A percentile compares a stretch with the other conserved stretches of the same genome.
Evolutionary conservation across 2,888 invertebrate species (phyloP).

Genomic region (Eueremaeus valkanovi): DNA sequence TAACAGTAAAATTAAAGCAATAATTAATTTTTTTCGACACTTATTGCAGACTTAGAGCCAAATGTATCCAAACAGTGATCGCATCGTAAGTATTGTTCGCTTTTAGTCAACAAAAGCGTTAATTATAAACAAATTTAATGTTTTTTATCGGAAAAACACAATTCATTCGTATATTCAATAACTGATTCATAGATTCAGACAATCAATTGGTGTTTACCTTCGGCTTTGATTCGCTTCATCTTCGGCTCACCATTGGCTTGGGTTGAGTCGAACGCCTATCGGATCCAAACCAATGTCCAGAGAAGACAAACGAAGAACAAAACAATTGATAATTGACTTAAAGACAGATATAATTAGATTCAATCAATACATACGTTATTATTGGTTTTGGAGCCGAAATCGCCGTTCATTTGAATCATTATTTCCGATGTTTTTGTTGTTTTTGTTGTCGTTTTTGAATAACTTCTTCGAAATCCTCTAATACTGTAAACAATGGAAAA

Average conservation of each 20-base stretch:
- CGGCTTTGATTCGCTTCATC: conserved; percentile 10
- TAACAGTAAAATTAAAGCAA: too few species aligned
- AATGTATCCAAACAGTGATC: too few species aligned
- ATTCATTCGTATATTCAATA: too few species aligned
- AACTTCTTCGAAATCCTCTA: too few species aligned
- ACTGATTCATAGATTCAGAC: too few species aligned
- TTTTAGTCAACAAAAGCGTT: too few species aligned
- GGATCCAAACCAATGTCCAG: background rate
- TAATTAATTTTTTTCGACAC: too few species aligned
- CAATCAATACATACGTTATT: background rate
- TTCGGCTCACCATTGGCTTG: background rate
- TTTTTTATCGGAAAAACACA: too few species aligned
- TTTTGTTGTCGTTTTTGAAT: background rate
- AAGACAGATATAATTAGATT: background rate
- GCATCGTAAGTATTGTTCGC: too few species aligned
- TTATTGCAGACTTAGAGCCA: too few species aligned
- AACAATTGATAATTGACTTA: background rate
- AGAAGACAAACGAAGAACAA: background rate
- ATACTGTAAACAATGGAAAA: background rate
- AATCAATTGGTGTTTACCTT: background rate
- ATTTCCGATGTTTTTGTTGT: background rate
- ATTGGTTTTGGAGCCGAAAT: background rate
- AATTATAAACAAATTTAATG: too few species aligned
- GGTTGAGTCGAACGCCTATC: too few species aligned
- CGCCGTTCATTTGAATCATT: conserved; percentile 3